Percentiles rank a stretch among this genome's conserved stretches.
phyloP scores from a whole-genome alignment of 2,888 invertebrate species.

The Thymelicus sylvestris region DNA sequence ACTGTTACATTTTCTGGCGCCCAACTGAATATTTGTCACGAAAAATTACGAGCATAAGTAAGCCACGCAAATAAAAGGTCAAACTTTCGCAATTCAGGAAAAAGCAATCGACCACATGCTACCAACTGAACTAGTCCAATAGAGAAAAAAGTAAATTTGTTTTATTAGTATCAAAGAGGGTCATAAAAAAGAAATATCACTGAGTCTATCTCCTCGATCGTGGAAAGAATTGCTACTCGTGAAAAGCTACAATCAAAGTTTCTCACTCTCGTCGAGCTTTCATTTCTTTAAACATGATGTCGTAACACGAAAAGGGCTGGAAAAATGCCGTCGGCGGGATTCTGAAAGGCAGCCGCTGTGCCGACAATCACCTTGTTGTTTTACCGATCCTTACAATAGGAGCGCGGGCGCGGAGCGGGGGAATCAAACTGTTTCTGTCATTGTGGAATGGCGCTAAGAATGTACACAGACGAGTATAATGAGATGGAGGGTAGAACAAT shows the following conservation, averaged over 20 bases:
- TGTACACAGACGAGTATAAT: too few species aligned
- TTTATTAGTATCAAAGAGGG: constrained; percentile 81
- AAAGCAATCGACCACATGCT: constrained; percentile 71
- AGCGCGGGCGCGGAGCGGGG: background rate
- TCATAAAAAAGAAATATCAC: constrained; percentile 79
- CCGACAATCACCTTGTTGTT: constrained; percentile 65
- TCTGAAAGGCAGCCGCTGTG: constrained; percentile 61
- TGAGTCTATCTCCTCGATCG: constrained; percentile 79
- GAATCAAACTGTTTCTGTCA: background rate
- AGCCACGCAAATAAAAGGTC: constrained; percentile 64
- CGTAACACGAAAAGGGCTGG: constrained; percentile 82
- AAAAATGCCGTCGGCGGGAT: constrained; percentile 76
- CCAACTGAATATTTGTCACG: constrained; percentile 49
- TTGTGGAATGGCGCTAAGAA: background rate
- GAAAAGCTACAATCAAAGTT: constrained; percentile 83
- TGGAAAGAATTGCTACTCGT: constrained; percentile 75
- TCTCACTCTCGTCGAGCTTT: constrained; percentile 79
- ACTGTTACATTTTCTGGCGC: constrained; percentile 49
- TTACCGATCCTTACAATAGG: constrained; percentile 46
- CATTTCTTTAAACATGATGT: constrained; percentile 82
- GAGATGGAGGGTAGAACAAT: too few species aligned
- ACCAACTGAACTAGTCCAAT: constrained; percentile 63
- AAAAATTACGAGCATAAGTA: constrained; percentile 49
- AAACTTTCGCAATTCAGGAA: constrained; percentile 66
- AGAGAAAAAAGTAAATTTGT: constrained; percentile 78